Conservation (phyloP, 1,140 invertebrate species). For the Holotrichia oblita region DNA sequence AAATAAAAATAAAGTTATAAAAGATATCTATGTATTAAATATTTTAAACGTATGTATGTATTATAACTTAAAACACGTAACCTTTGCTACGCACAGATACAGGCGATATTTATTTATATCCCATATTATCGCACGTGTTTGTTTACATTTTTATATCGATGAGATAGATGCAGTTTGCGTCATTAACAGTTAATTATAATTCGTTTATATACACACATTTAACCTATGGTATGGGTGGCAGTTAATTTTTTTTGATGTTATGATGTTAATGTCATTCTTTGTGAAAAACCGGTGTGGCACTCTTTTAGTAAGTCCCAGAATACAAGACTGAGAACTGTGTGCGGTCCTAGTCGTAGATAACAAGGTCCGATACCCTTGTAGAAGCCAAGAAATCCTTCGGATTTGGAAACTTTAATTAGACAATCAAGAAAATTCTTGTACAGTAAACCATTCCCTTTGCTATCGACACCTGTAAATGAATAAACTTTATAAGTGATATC, state of each 20-base stretch:
- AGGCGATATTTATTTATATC: slow-evolving; percentile 11
- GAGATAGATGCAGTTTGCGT: slow-evolving; percentile 7
- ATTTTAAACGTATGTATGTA: background rate
- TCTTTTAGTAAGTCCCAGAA: slow-evolving; percentile 82
- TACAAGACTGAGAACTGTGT: slow-evolving; percentile 83
- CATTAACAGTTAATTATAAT: slow-evolving; percentile 4
- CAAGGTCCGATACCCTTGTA: slow-evolving; percentile 88
- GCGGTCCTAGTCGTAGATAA: slow-evolving; percentile 84
- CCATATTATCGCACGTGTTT: slow-evolving; percentile 20
- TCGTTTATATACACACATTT: background rate
- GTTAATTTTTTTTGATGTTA: slow-evolving; percentile 1
- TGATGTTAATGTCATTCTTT: slow-evolving; percentile 21
- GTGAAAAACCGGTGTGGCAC: slow-evolving; percentile 5
- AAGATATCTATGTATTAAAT: background rate
- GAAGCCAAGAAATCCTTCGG: slow-evolving; percentile 80
- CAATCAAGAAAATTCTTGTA: slow-evolving; percentile 82
- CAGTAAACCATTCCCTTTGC: slow-evolving; percentile 71
- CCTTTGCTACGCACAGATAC: background rate
- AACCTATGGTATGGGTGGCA: background rate
- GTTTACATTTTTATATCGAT: slow-evolving; percentile 10
- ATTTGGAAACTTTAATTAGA: slow-evolving; percentile 74
- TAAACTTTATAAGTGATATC: background rate
- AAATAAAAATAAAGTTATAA: background rate
- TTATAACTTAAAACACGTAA: no score
- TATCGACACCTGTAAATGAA: slow-evolving; percentile 66